Evolutionary conservation across 2,113 vertebrate genomes (phyloP).

Genomic region (Actenoides hombroni): DNA sequence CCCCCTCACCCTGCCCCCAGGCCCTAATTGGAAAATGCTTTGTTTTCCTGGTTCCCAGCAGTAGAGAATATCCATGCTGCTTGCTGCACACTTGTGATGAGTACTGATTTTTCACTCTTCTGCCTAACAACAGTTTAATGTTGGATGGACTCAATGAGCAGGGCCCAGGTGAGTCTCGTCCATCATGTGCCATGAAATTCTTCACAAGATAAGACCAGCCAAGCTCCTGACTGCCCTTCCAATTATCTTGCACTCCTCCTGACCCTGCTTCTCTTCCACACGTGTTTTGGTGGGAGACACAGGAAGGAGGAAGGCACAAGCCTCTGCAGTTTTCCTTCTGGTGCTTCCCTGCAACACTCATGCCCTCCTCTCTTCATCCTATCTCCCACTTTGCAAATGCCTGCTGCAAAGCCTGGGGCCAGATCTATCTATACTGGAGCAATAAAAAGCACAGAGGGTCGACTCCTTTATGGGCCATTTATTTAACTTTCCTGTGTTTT

Average conservation of each 20-base stretch:
- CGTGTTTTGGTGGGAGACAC: rapidly evolving
- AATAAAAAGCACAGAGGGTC: not conserved
- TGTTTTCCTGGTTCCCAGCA: not conserved
- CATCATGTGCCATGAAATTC: not conserved
- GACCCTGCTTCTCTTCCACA: not conserved
- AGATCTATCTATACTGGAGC: not conserved
- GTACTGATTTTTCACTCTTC: not conserved
- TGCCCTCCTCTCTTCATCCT: not conserved
- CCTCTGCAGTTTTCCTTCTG: not conserved
- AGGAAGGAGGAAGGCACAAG: not conserved
- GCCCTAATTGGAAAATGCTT: not conserved
- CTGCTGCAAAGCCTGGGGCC: not conserved
- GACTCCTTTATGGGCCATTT: not conserved
- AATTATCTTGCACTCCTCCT: not conserved
- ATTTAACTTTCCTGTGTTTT: not conserved
- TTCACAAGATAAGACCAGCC: not conserved
- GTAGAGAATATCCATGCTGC: not conserved
- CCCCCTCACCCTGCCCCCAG: not conserved
- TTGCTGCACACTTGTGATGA: not conserved
- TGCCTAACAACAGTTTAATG: not conserved
- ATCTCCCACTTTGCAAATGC: not conserved
- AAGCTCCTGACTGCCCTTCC: not conserved
- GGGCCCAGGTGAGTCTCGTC: not conserved
- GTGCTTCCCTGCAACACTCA: not conserved
- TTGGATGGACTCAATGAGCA: not conserved